Percentiles rank a stretch among this genome's conserved stretches.
These are phyloP conservation scores for Camptogramma bilineatum DNA, from an alignment of 2,888 invertebrate genomes.

Conservation along the genomic window DNA sequence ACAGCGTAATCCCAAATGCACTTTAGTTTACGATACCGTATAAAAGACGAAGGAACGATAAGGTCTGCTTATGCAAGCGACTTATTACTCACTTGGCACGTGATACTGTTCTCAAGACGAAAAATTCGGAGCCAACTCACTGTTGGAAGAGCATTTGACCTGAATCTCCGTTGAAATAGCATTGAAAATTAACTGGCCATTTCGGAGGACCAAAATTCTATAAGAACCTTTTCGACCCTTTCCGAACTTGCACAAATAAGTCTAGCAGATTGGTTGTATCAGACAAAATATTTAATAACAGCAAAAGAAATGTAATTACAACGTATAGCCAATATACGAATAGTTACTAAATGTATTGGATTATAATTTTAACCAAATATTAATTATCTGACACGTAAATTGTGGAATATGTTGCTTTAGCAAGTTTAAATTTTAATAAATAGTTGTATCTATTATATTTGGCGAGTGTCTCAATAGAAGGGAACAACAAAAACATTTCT, in stretches of 20 bases:
- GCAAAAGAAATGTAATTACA: constrained; percentile 13
- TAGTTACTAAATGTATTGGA: too few relatives aligned
- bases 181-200: constrained; percentile 18
- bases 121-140: constrained; percentile 32
- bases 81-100: constrained; percentile 41
- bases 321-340: too few relatives aligned
- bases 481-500: too few relatives aligned
- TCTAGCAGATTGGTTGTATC: constrained; percentile 2
- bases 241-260: constrained; percentile 10
- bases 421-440: too few relatives aligned
- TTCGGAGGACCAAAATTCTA: constrained; percentile 9
- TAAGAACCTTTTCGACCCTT: constrained; percentile 12
- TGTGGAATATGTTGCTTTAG: too few relatives aligned
- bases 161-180: constrained; percentile 17
- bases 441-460: too few relatives aligned
- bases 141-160: constrained; percentile 30
- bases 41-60: not conserved
- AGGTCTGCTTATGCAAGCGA: constrained; percentile 25
- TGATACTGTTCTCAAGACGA: constrained; percentile 32
- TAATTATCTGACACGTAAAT: too few relatives aligned
- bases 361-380: too few relatives aligned
- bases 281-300: constrained; percentile 4
- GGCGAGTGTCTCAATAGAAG: too few relatives aligned
- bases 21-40: not conserved
- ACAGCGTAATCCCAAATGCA: not conserved